Percentiles rank a stretch among this genome's conserved stretches.
Conservation (phyloP, 1,140 invertebrate genomes). For the Myzus persicae region DNA sequence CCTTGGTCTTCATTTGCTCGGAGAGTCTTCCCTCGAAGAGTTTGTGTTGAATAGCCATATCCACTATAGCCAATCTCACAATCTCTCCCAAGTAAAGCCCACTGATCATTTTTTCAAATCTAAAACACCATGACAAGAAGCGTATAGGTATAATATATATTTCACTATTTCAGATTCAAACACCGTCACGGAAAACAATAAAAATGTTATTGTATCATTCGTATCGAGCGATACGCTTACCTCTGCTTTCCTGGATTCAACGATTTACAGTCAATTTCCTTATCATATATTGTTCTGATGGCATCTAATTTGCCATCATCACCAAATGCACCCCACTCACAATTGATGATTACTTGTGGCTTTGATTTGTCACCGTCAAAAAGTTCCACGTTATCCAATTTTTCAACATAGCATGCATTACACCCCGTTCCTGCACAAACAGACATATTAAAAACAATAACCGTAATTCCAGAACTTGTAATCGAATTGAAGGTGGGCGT, state of each 20-base stretch:
- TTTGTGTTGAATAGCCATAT: constrained; percentile 76
- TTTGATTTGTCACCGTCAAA: constrained; percentile 73
- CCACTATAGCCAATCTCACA: constrained; percentile 76
- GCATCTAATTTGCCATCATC: constrained; percentile 80
- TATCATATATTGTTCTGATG: constrained; percentile 76
- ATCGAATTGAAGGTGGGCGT: too few relatives aligned
- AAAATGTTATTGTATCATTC: neutral
- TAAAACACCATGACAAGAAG: constrained; percentile 64
- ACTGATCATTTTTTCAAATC: constrained; percentile 88
- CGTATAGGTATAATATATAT: neutral
- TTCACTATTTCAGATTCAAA: too few relatives aligned
- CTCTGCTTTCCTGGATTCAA: constrained; percentile 60
- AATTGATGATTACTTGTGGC: constrained; percentile 83
- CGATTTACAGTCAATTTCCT: constrained; percentile 68
- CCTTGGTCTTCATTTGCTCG: constrained; percentile 74
- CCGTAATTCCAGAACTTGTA: neutral
- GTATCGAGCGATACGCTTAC: neutral
- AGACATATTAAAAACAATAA: neutral
- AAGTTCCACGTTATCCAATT: constrained; percentile 71
- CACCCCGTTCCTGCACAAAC: constrained; percentile 94
- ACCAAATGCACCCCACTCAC: constrained; percentile 84
- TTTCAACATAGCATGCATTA: constrained; percentile 93
- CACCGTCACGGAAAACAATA: neutral
- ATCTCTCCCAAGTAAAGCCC: constrained; percentile 91
- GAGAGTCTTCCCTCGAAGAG: constrained; percentile 78